These are phyloP conservation scores for Orthosia incerta DNA, from an alignment of 2,888 invertebrate genomes.

Conservation along the genomic window DNA sequence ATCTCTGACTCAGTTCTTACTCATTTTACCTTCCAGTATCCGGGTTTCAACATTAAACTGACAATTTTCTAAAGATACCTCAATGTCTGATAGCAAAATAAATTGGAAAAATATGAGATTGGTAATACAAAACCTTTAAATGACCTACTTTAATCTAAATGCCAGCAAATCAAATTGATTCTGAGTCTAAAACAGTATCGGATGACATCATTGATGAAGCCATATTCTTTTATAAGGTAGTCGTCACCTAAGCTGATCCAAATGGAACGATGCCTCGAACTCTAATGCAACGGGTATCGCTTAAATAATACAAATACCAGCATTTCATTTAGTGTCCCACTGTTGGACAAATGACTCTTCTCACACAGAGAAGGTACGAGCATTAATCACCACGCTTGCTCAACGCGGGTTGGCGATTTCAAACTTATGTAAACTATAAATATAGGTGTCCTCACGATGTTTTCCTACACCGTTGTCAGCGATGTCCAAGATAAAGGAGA, in stretches of 20 bases:
- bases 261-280: conserved; percentile 29
- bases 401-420: no score
- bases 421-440: no score
- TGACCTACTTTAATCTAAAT: conserved; percentile 51
- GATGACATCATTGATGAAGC: conserved; percentile 66
- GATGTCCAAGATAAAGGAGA: no score
- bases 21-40: conserved; percentile 31
- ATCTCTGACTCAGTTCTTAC: conserved; percentile 57
- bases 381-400: no score
- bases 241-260: conserved; percentile 44
- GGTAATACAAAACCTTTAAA: conserved; percentile 45
- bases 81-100: conserved; percentile 17
- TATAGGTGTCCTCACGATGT: no score
- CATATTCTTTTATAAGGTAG: conserved; percentile 56
- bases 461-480: no score
- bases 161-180: conserved; percentile 56
- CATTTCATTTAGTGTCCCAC: no score
- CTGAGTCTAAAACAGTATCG: conserved; percentile 62
- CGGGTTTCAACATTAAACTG: conserved; percentile 47
- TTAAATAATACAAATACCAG: no score
- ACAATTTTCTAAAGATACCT: conserved; percentile 29
- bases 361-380: no score
- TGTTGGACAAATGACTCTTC: no score
- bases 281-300: conserved; percentile 20
- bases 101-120: conserved; percentile 15